Evolutionary conservation across 2,888 invertebrate genomes (phyloP).

Genomic region (Eristalinus sepulchralis): DNA sequence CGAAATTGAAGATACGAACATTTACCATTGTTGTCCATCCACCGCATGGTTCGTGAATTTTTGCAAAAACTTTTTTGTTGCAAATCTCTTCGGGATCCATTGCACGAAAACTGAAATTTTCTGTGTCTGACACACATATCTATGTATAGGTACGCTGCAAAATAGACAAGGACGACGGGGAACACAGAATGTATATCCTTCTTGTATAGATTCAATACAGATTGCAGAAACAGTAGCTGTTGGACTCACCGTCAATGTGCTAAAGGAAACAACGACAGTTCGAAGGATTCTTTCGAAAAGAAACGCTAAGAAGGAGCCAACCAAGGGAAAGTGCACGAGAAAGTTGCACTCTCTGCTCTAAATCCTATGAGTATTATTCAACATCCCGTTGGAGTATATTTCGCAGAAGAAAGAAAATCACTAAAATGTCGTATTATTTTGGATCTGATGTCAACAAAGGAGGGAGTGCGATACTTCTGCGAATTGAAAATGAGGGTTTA

Average conservation of each 20-base stretch:
- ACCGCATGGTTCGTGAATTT: conserved; percentile 61
- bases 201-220: conserved; percentile 57
- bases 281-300: conserved; percentile 13
- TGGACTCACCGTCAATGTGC: conserved; percentile 61
- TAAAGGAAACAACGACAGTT: conserved; percentile 34
- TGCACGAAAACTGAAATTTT: conserved; percentile 39
- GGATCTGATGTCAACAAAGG: conserved; percentile 42
- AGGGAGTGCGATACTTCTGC: conserved; percentile 32
- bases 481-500: conserved; percentile 65
- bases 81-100: conserved; percentile 61
- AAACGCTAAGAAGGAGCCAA: background rate
- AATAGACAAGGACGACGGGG: background rate
- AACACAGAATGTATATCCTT: background rate
- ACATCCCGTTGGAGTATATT: conserved; percentile 63
- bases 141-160: conserved; percentile 5
- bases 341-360: conserved; percentile 62
- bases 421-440: conserved; percentile 65
- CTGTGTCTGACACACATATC: conserved; percentile 16
- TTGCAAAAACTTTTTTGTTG: conserved; percentile 54
- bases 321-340: conserved; percentile 47
- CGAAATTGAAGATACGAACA: conserved; percentile 56
- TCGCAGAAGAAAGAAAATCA: conserved; percentile 64
- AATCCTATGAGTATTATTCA: conserved; percentile 65
- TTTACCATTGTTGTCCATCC: conserved; percentile 64
- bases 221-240: conserved; percentile 50